phyloP scores from a whole-genome alignment of 2,113 vertebrate genomes.

The Gnathonemus longibarbis region DNA sequence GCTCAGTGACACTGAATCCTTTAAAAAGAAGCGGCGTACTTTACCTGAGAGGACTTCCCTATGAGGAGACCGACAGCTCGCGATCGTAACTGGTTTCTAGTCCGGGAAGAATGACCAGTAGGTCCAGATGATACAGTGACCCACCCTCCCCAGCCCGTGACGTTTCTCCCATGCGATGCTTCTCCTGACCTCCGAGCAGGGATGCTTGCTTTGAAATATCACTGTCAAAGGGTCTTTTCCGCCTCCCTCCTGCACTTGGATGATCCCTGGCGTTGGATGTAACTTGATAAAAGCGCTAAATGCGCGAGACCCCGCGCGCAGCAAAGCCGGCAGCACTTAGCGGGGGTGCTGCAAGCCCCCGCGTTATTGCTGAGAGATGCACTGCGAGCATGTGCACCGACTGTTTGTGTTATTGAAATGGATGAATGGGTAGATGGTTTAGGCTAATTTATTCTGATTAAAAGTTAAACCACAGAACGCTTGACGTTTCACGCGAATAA shows the following conservation, averaged over 20 bases:
- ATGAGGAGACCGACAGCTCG: not conserved
- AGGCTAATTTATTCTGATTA: not conserved
- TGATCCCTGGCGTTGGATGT: not conserved
- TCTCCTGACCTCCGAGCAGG: not conserved
- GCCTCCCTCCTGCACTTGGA: not conserved
- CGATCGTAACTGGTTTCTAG: not conserved
- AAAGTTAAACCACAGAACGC: not conserved
- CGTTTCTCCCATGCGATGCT: not conserved
- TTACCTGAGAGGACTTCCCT: constrained; percentile 20
- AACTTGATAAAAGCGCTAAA: not conserved
- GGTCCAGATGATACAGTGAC: not conserved
- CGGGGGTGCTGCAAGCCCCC: not conserved
- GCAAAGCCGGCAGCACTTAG: not conserved
- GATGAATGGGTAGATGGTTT: not conserved
- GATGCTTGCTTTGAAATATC: not conserved
- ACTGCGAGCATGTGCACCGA: not conserved
- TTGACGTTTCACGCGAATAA: not conserved
- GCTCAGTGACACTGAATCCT: not conserved
- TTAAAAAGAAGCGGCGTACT: constrained; percentile 1
- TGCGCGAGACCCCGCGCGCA: not conserved
- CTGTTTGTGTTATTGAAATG: not conserved
- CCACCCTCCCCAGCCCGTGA: constrained; percentile 7
- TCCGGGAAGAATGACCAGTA: not conserved
- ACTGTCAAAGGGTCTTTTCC: not conserved
- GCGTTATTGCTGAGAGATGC: not conserved